Percentiles rank a stretch among this genome's conserved stretches.
Evolutionary conservation across 2,113 vertebrate species (phyloP).

Genomic region (Thamnophis sirtalis): DNA sequence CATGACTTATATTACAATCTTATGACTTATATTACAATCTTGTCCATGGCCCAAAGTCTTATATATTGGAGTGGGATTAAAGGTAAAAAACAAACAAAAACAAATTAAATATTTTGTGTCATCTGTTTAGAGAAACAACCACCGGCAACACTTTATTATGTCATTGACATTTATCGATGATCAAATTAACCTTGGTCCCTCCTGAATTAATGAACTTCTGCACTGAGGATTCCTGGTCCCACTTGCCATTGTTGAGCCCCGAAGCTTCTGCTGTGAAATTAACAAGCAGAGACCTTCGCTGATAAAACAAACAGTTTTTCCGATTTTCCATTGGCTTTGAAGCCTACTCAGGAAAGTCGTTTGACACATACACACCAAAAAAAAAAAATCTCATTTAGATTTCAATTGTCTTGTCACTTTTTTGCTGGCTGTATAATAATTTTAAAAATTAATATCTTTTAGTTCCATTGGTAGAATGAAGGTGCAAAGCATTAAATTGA

Average conservation of each 20-base stretch:
- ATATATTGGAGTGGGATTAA: neutral
- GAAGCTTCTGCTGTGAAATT: constrained; percentile 23
- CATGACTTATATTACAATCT: neutral
- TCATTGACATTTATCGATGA: constrained; percentile 12
- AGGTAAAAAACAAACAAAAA: neutral
- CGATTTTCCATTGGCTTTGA: constrained; percentile 6
- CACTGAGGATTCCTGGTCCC: neutral
- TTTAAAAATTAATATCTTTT: constrained; percentile 6
- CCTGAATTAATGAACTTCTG: constrained; percentile 10
- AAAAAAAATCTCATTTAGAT: neutral
- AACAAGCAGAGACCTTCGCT: constrained; percentile 17
- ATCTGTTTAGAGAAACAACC: neutral
- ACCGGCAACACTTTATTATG: neutral
- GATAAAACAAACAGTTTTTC: constrained; percentile 13
- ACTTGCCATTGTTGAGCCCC: constrained; percentile 15
- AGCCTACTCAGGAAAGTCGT: constrained; percentile 7
- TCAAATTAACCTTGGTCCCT: constrained; percentile 6
- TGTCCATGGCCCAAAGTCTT: neutral
- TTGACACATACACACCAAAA: neutral
- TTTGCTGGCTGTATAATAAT: neutral
- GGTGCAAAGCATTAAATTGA: constrained; percentile 18
- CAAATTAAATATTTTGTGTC: neutral
- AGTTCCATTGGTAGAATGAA: neutral
- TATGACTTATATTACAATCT: neutral
- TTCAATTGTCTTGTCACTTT: constrained; percentile 4